Percentiles rank a stretch among this genome's conserved stretches.
These are phyloP conservation scores for Neogale vison DNA, from an alignment of 2,113 vertebrate species.

Conservation along the genomic window DNA sequence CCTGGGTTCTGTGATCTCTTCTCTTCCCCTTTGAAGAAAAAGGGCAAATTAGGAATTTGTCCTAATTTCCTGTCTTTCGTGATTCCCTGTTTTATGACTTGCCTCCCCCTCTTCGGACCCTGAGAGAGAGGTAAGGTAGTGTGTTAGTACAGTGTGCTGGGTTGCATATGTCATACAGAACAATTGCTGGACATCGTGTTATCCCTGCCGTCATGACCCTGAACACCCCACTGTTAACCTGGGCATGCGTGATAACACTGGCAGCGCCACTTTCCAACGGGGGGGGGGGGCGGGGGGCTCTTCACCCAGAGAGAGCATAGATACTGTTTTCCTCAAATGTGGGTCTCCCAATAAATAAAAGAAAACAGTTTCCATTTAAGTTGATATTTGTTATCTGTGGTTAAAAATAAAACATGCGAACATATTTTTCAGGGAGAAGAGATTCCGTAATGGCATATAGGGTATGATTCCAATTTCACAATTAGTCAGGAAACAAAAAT, in stretches of 20 bases:
- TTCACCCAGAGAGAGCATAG: neutral
- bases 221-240: neutral
- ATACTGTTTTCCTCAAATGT: neutral
- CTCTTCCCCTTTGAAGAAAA: neutral
- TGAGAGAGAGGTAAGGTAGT: neutral
- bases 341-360: neutral
- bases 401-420: neutral
- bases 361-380: neutral
- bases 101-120: neutral
- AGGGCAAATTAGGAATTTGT: neutral
- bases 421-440: neutral
- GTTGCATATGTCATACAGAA: neutral
- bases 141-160: neutral
- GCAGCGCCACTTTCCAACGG: too few relatives aligned
- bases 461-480: neutral
- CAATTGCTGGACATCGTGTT: neutral
- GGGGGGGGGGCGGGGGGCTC: too few relatives aligned
- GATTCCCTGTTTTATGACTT: neutral
- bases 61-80: neutral
- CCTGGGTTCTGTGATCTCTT: neutral
- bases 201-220: neutral
- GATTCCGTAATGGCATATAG: neutral
- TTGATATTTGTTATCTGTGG: neutral
- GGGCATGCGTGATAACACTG: neutral
- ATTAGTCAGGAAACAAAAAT: neutral